Percentiles rank a stretch among this genome's conserved stretches.
Evolutionary conservation across 2,888 invertebrate species (phyloP).

Genomic region (Oscheius sp.): DNA sequence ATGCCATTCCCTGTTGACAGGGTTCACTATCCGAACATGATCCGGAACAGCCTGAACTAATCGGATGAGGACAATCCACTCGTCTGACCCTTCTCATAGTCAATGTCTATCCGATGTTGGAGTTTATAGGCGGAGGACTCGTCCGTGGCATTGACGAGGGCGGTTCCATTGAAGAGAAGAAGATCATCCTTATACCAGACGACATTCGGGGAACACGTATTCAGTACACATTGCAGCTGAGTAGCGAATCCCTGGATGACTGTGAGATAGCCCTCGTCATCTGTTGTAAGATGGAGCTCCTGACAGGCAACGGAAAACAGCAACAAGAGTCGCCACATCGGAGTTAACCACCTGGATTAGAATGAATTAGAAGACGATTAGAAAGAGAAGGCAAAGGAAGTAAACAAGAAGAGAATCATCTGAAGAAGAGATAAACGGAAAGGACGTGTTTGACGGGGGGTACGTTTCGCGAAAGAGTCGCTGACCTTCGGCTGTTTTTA

Average conservation of each 20-base stretch:
- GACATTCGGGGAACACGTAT: conserved; percentile 55
- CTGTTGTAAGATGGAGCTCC: conserved; percentile 45
- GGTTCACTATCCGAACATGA: conserved; percentile 49
- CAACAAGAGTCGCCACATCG: conserved; percentile 12
- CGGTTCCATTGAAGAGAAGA: conserved; percentile 61
- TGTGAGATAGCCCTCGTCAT: conserved; percentile 57
- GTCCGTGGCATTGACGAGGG: conserved; percentile 55
- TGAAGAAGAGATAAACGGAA: no score
- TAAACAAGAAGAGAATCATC: no score
- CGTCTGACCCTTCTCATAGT: conserved; percentile 53
- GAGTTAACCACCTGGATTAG: conserved; percentile 23
- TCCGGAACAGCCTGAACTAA: conserved; percentile 39
- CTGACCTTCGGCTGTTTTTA: not conserved
- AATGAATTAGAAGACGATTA: conserved; percentile 7
- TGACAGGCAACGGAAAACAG: not conserved
- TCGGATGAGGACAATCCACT: not conserved
- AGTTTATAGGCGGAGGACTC: conserved; percentile 58
- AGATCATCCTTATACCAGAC: conserved; percentile 66
- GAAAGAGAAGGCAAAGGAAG: conserved; percentile 2
- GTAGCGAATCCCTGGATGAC: conserved; percentile 67
- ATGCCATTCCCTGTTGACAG: conserved; percentile 43
- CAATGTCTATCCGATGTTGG: conserved; percentile 53
- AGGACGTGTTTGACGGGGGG: no score
- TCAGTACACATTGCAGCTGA: conserved; percentile 63
- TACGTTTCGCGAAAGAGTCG: no score